Conservation (phyloP, 2,888 invertebrate species). For the Pollenia amentaria region DNA sequence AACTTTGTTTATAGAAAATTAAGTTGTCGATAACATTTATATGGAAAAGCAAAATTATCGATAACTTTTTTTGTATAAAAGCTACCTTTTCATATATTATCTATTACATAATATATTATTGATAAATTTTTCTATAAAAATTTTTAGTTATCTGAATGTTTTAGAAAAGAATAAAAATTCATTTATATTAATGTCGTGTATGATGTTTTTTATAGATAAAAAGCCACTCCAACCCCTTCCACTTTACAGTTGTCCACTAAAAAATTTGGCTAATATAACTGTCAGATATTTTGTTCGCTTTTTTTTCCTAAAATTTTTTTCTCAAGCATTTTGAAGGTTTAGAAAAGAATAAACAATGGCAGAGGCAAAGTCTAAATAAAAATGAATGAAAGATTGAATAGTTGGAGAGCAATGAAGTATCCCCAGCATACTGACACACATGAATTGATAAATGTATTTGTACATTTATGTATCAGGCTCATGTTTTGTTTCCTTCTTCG, state of each 20-base stretch:
- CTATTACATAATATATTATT: too few relatives aligned
- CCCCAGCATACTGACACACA: background rate
- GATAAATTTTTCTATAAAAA: too few relatives aligned
- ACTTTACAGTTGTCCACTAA: background rate
- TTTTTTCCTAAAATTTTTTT: background rate
- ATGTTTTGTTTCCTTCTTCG: conserved; percentile 8
- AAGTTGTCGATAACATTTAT: too few relatives aligned
- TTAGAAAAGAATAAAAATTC: too few relatives aligned
- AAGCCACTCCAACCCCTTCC: too few relatives aligned
- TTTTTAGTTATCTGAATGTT: too few relatives aligned
- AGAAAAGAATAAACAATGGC: background rate
- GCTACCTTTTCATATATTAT: too few relatives aligned
- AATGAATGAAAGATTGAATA: conserved; percentile 31
- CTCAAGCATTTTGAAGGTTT: conserved; percentile 4
- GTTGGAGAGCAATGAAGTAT: conserved; percentile 21
- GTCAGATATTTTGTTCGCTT: background rate
- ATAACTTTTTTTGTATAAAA: too few relatives aligned
- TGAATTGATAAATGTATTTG: background rate
- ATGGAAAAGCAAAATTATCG: too few relatives aligned
- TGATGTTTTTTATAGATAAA: too few relatives aligned
- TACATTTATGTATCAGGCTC: background rate
- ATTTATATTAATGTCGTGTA: too few relatives aligned
- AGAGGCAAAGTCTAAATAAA: conserved; percentile 49
- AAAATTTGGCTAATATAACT: conserved; percentile 22
- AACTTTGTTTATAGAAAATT: too few relatives aligned